Evolutionary conservation across 2,888 invertebrate species (phyloP), one percentile per base, ranked within the genome.

Genomic region (Tholera decimalis): DNA sequence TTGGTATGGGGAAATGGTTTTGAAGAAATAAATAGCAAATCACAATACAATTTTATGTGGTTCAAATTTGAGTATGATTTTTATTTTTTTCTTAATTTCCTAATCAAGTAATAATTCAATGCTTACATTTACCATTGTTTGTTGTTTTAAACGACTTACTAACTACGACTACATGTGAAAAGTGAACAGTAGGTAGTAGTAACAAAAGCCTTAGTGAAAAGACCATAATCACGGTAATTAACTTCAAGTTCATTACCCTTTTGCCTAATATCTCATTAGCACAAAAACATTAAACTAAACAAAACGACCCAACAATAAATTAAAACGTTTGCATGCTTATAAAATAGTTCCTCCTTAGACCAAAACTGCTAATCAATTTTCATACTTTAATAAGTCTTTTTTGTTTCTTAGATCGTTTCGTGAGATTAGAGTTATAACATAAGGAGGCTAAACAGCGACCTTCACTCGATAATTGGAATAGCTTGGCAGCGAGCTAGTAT

Each of bases 381-480:
- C 61, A 63, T 72, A 43, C 24, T 59, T 58, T 44, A 63, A 49
- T 49, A 58, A 70, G 50, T 53, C 53, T 64, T 50, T 57, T 75
- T 81, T 61, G 58, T 67, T 71, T 68, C 53, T 72, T 56, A 79
- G 80, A 82, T 80, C 37, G 49, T 82, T 79, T 20, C 80, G 82
- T 80, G 80, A 80, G 80, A 80, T 80, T 79, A 77, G 24, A 8
- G 8, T 46, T 59, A 22, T 39, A 62, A 68, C 26, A 35, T 41
- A 53, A 59, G 49, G 33, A 58, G 57, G 58, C 33, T 67, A 53
- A 66, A 65, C 22, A 43, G 49, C 62, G 62, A 33, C 80, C 77
- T 79, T 82, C 37, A 55, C 35, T 50, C 33, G 22, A 28, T 63
- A 68, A 44, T 65, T 53, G 54, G 24, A 69, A 78, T 65, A 63